Evolutionary conservation across 2,888 invertebrate species (phyloP).

Genomic region (Dryococelus australis): DNA sequence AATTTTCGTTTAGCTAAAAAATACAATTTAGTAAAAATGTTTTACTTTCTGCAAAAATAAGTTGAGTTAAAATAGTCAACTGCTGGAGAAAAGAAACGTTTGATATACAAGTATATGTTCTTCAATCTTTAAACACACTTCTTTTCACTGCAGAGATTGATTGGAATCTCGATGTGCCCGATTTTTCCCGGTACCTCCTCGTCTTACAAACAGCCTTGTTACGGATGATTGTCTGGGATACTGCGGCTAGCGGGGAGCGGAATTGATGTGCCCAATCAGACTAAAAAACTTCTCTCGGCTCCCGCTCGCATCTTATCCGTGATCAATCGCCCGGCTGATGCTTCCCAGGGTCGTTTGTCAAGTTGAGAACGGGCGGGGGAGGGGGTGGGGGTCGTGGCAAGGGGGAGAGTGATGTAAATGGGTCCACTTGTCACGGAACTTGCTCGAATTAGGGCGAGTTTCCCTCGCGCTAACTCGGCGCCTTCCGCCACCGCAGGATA

Average conservation of each 20-base stretch:
- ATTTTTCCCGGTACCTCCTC: not conserved
- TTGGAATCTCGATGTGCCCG: not conserved
- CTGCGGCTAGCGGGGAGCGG: not conserved
- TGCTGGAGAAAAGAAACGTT: not conserved
- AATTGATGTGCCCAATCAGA: conserved; percentile 1
- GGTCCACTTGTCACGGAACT: not conserved
- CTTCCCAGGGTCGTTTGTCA: not conserved
- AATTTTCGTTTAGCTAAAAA: too few relatives aligned
- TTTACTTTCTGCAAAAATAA: not conserved
- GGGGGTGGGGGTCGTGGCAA: not conserved
- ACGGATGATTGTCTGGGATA: not conserved
- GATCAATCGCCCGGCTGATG: conserved; percentile 1
- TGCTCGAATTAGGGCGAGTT: not conserved
- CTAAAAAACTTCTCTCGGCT: not conserved
- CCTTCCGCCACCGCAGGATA: not conserved
- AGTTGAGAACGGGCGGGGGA: not conserved
- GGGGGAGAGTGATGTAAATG: not conserved
- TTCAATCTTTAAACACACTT: not conserved
- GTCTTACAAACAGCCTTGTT: not conserved
- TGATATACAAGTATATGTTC: not conserved
- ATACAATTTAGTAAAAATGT: too few relatives aligned
- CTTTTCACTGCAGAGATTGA: not conserved
- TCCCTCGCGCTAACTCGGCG: not conserved
- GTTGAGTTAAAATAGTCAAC: not conserved
- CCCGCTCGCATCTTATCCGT: not conserved